Percentiles rank a stretch among this genome's conserved stretches.
Conservation (phyloP, 2,113 vertebrate genomes). For the Choloepus hoffmanni region DNA sequence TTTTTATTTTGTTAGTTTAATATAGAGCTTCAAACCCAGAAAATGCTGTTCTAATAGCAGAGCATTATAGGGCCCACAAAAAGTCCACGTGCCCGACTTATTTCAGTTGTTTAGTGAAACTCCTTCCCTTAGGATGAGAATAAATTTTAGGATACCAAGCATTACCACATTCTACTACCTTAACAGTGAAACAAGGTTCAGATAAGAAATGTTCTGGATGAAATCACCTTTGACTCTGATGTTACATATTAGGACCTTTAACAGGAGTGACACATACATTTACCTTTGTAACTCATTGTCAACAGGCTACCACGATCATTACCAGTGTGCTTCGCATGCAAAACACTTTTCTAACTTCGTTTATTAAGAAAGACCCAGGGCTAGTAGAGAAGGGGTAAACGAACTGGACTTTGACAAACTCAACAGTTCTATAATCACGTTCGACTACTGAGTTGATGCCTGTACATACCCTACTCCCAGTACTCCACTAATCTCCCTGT, state of each 20-base stretch:
- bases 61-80: not conserved
- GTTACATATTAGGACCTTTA: not conserved
- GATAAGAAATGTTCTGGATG: not conserved
- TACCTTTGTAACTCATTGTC: constrained; percentile 63
- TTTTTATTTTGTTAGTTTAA: not conserved
- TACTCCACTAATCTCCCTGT: not conserved
- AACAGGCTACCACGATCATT: not conserved
- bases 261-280: not conserved
- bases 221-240: constrained; percentile 62
- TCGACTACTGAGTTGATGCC: not conserved
- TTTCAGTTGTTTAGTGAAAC: not conserved
- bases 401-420: not conserved
- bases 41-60: not conserved
- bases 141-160: constrained; percentile 25
- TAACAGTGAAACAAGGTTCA: constrained; percentile 25
- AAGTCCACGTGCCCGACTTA: not conserved
- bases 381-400: not conserved
- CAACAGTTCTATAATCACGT: not conserved
- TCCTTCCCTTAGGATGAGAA: not conserved
- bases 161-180: not conserved
- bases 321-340: not conserved
- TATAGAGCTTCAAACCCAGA: not conserved
- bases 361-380: constrained; percentile 4
- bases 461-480: not conserved
- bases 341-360: not conserved